Evolutionary conservation across 2,888 invertebrate genomes (phyloP).

Genomic region (Trissoscelio sp.): DNA sequence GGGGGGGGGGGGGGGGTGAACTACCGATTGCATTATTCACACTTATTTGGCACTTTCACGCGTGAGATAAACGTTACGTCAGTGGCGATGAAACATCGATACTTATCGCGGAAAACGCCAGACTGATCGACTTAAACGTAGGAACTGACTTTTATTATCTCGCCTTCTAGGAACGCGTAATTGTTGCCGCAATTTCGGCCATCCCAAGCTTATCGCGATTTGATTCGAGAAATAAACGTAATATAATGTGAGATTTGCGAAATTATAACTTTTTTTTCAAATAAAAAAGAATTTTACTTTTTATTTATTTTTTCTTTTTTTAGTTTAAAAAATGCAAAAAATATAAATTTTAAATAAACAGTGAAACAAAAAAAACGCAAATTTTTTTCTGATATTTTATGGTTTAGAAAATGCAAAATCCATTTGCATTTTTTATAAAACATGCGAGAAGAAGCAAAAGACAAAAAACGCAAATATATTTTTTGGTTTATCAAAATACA

Average conservation of each 20-base stretch:
- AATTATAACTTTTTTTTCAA: slow-evolving; percentile 15
- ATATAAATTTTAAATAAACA: no score
- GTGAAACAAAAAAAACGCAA: no score
- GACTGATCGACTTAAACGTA: slow-evolving; percentile 58
- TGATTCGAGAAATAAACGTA: slow-evolving; percentile 7
- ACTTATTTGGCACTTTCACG: slow-evolving; percentile 69
- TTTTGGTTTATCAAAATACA: no score
- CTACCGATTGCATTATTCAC: slow-evolving; percentile 63
- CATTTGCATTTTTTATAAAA: no score
- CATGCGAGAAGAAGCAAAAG: no score
- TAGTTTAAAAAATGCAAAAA: no score
- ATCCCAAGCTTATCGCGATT: slow-evolving; percentile 50
- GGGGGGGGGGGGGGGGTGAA: slow-evolving; percentile 1
- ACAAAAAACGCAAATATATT: no score
- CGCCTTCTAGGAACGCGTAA: slow-evolving; percentile 24
- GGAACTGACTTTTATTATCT: slow-evolving; percentile 49
- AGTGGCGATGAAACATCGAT: slow-evolving; percentile 53
- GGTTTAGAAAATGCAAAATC: no score
- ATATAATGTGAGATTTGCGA: slow-evolving; percentile 40
- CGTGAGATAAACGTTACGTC: slow-evolving; percentile 66
- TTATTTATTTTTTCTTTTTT: no score
- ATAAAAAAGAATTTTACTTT: no score
- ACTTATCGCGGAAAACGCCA: slow-evolving; percentile 58
- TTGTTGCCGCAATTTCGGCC: slow-evolving; percentile 41
- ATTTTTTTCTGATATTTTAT: no score